Conservation (phyloP, 2,113 vertebrate genomes). For the Hippocampus barbouri region DNA sequence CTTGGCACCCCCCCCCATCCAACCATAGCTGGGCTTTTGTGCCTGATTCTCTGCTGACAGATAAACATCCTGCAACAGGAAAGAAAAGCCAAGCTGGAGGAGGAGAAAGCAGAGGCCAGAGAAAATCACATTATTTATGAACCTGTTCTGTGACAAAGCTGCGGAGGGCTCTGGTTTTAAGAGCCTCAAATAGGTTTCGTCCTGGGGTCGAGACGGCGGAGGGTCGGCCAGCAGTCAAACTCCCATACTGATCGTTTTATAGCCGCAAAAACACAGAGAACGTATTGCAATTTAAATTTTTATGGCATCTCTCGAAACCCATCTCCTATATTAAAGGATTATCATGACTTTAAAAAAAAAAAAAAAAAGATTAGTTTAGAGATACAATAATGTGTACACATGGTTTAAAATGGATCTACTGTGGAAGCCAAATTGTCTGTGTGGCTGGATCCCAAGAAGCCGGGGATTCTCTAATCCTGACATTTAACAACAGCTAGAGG, state of each 20-base stretch:
- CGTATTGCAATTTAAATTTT: background rate
- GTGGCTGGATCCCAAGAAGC: slow-evolving; percentile 12
- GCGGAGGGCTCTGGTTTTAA: slow-evolving; percentile 21
- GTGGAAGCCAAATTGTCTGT: slow-evolving; percentile 13
- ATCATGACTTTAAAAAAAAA: background rate
- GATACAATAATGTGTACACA: slow-evolving; percentile 1
- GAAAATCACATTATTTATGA: slow-evolving; percentile 36
- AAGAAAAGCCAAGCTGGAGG: slow-evolving; percentile 19
- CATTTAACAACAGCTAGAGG: slow-evolving; percentile 17
- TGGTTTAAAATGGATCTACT: slow-evolving; percentile 10
- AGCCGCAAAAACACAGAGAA: background rate
- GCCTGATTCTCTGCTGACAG: slow-evolving; percentile 17
- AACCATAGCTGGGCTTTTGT: slow-evolving; percentile 17
- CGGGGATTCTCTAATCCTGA: slow-evolving; percentile 22
- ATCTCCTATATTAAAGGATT: background rate
- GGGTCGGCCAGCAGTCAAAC: slow-evolving; percentile 3
- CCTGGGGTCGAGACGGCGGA: slow-evolving; percentile 9
- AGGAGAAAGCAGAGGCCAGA: slow-evolving; percentile 14
- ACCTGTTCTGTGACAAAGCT: slow-evolving; percentile 3
- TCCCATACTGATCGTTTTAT: slow-evolving; percentile 15
- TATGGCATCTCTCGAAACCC: background rate
- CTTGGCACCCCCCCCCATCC: slow-evolving; percentile 29
- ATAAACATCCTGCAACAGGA: slow-evolving; percentile 39
- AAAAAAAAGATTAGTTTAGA: slow-evolving; percentile 4
- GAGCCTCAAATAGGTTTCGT: slow-evolving; percentile 28